Conservation (phyloP, 2,113 vertebrate genomes). For the rabbit (Oryctolagus cuniculus) region DNA sequence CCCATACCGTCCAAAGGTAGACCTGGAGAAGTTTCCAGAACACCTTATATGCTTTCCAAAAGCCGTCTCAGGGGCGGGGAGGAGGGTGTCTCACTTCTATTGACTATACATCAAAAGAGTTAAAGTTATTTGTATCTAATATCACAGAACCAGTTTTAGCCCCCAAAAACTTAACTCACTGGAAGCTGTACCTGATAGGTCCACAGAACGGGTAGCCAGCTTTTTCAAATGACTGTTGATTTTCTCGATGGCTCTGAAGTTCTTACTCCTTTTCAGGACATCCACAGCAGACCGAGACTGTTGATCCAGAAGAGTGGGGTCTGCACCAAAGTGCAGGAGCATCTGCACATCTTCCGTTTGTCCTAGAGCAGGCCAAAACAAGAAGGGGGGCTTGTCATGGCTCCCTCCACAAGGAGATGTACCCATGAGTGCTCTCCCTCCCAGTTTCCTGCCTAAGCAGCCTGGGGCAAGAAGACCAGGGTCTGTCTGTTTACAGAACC, state of each 20-base stretch:
- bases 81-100: background rate
- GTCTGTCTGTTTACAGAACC: conserved; percentile 39
- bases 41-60: background rate
- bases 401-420: conserved; percentile 67
- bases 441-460: background rate
- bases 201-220: conserved; percentile 16
- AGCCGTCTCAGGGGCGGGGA: background rate
- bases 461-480: background rate
- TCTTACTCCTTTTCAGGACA: conserved; percentile 89
- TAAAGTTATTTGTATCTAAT: background rate
- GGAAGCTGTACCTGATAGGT: conserved; percentile 84
- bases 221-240: conserved; percentile 85
- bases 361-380: conserved; percentile 79
- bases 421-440: conserved; percentile 45
- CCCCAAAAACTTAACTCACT: background rate
- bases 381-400: background rate
- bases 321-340: conserved; percentile 87
- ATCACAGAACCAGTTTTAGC: conserved; percentile 7
- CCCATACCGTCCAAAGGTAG: background rate
- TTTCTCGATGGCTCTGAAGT: conserved; percentile 87
- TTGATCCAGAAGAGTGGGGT: conserved; percentile 86
- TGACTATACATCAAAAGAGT: background rate
- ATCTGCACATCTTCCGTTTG: conserved; percentile 90
- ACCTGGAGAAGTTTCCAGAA: conserved; percentile 37
- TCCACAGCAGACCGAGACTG: conserved; percentile 82